A percentile compares a stretch with the other conserved stretches of the same genome.
Evolutionary conservation across 1,140 invertebrate species (phyloP).

Genomic region (Panulirus ornatus): DNA sequence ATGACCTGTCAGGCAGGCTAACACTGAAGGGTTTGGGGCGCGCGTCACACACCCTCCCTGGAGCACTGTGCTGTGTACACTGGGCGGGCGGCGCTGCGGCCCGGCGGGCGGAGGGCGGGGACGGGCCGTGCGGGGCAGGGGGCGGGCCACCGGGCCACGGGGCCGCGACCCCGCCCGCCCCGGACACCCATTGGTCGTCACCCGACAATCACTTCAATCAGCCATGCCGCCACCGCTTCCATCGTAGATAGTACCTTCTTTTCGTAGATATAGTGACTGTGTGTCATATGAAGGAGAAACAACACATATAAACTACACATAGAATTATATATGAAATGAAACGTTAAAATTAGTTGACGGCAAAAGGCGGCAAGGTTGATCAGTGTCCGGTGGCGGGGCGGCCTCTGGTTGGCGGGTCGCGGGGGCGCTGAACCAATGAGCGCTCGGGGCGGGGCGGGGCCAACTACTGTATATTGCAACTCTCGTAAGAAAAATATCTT

Average conservation of each 20-base stretch:
- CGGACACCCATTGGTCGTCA: slow-evolving; percentile 65
- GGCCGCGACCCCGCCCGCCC: slow-evolving; percentile 72
- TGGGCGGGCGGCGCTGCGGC: slow-evolving; percentile 68
- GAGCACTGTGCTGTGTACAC: slow-evolving; percentile 72
- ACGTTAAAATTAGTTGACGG: slow-evolving; percentile 64
- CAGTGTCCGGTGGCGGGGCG: slow-evolving; percentile 73
- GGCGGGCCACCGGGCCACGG: slow-evolving; percentile 68
- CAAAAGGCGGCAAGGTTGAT: slow-evolving; percentile 72
- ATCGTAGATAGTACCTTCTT: not conserved
- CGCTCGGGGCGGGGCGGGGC: slow-evolving; percentile 72
- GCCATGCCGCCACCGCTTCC: not conserved
- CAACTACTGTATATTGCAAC: slow-evolving; percentile 36
- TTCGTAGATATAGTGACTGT: not conserved
- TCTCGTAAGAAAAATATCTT: slow-evolving; percentile 49
- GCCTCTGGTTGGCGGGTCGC: slow-evolving; percentile 74
- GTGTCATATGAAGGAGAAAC: not conserved
- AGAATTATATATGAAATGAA: not conserved
- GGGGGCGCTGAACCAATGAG: slow-evolving; percentile 74
- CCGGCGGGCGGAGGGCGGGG: slow-evolving; percentile 71
- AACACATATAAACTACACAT: not conserved
- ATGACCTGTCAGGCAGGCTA: slow-evolving; percentile 60
- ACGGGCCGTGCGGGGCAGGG: slow-evolving; percentile 66
- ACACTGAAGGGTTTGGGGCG: slow-evolving; percentile 48
- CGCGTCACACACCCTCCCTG: slow-evolving; percentile 69
- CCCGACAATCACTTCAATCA: slow-evolving; percentile 43